Conservation (phyloP, 2,797 vertebrate species). For the Typhlichthys subterraneus region DNA sequence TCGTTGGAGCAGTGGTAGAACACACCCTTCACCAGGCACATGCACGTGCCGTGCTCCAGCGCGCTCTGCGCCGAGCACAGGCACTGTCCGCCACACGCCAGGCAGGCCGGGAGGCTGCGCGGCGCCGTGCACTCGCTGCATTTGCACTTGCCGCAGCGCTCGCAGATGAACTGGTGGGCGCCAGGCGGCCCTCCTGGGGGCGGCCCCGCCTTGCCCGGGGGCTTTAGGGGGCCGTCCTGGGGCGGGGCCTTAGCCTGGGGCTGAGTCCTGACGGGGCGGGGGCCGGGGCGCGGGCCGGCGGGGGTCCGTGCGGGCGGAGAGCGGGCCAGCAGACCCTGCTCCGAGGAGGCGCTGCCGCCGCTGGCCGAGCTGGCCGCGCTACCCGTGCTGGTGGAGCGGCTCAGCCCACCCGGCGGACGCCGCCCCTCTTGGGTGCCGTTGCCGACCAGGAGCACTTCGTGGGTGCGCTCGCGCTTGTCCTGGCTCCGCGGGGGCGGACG, state of each 20-base stretch:
- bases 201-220: slow-evolving; percentile 78
- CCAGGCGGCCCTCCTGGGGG: slow-evolving; percentile 71
- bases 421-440: slow-evolving; percentile 55
- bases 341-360: slow-evolving; percentile 89
- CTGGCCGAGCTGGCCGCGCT: slow-evolving; percentile 93
- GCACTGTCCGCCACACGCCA: slow-evolving; percentile 92
- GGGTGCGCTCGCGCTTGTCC: slow-evolving; percentile 92
- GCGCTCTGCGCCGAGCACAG: slow-evolving; percentile 92
- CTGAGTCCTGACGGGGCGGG: slow-evolving; percentile 85
- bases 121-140: slow-evolving; percentile 92
- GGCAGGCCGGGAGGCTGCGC: slow-evolving; percentile 86
- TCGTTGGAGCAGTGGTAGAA: slow-evolving; percentile 98
- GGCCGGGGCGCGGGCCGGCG: slow-evolving; percentile 55
- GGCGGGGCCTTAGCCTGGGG: slow-evolving; percentile 82
- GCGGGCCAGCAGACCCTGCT: slow-evolving; percentile 88
- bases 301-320: slow-evolving; percentile 79
- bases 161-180: slow-evolving; percentile 96
- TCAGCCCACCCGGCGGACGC: slow-evolving; percentile 81
- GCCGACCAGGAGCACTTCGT: slow-evolving; percentile 75
- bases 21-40: slow-evolving; percentile 95
- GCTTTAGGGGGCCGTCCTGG: slow-evolving; percentile 82
- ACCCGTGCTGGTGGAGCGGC: slow-evolving; percentile 92
- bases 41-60: slow-evolving; percentile 94
- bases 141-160: slow-evolving; percentile 94
- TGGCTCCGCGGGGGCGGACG: slow-evolving; percentile 81